phyloP scores from a whole-genome alignment of 2,797 vertebrate species.

The Mustela erminea region DNA sequence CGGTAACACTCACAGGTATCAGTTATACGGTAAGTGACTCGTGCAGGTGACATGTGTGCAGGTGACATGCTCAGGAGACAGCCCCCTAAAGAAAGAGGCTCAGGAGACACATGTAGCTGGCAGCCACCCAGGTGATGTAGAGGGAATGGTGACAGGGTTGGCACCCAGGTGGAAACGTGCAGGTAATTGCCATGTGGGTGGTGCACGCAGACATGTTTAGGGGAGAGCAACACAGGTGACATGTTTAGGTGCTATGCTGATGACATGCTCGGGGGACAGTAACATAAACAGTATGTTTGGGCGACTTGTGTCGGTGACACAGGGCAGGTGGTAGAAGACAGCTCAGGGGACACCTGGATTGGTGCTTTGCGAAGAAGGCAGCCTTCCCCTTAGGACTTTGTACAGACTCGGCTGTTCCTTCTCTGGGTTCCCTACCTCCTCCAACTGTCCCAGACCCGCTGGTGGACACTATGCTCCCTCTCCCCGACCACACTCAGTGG shows the following conservation, averaged over 20 bases:
- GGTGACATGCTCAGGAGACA: not conserved
- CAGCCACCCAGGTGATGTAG: not conserved
- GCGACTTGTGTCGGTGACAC: not conserved
- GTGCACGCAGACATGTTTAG: not conserved
- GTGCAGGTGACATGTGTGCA: not conserved
- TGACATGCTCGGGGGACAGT: conserved; percentile 2
- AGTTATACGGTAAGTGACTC: not conserved
- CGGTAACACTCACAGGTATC: not conserved
- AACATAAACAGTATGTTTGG: not conserved
- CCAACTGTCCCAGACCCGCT: not conserved
- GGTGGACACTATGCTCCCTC: fast-evolving
- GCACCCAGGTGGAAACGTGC: not conserved
- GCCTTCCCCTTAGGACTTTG: too few relatives aligned
- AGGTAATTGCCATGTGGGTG: not conserved
- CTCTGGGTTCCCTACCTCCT: not conserved
- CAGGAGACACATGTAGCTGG: not conserved
- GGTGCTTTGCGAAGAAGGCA: not conserved
- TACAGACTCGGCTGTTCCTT: not conserved
- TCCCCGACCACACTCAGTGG: not conserved
- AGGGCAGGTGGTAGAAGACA: not conserved
- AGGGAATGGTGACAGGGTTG: not conserved
- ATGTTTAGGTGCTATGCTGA: not conserved
- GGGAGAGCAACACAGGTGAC: not conserved
- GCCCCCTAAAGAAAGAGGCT: not conserved
- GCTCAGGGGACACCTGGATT: not conserved